Conservation (phyloP, 35 echinoderm and acorn worm species). For the Strongylocentrotus purpuratus region DNA sequence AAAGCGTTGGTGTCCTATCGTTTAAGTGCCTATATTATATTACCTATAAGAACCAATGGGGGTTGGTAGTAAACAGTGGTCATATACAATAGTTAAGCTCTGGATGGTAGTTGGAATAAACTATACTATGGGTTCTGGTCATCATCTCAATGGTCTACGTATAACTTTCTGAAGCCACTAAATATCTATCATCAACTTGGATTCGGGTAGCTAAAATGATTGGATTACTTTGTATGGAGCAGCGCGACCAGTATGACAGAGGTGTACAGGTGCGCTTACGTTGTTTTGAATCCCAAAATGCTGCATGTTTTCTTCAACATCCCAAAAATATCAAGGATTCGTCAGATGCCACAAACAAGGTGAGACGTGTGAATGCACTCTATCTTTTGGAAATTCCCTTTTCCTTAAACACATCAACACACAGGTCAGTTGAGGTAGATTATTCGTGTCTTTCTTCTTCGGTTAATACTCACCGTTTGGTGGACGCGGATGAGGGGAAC, state of each 20-base stretch:
- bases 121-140: background rate
- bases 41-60: too few relatives aligned
- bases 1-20: too few relatives aligned
- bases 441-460: too few relatives aligned
- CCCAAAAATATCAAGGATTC: background rate
- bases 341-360: background rate
- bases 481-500: too few relatives aligned
- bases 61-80: too few relatives aligned
- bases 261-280: background rate
- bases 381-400: too few relatives aligned
- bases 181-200: background rate
- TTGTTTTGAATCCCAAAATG: background rate
- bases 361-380: background rate
- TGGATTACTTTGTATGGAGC: background rate
- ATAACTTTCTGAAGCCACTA: background rate
- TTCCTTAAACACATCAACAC: too few relatives aligned
- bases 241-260: background rate
- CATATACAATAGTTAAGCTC: too few relatives aligned
- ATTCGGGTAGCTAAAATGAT: background rate
- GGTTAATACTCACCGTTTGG: too few relatives aligned
- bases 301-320: background rate
- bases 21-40: too few relatives aligned
- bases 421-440: too few relatives aligned
- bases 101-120: background rate
- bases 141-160: background rate